Base-by-base conservation (phyloP, 1,140 invertebrate species). In the Venturia canescens region DNA sequence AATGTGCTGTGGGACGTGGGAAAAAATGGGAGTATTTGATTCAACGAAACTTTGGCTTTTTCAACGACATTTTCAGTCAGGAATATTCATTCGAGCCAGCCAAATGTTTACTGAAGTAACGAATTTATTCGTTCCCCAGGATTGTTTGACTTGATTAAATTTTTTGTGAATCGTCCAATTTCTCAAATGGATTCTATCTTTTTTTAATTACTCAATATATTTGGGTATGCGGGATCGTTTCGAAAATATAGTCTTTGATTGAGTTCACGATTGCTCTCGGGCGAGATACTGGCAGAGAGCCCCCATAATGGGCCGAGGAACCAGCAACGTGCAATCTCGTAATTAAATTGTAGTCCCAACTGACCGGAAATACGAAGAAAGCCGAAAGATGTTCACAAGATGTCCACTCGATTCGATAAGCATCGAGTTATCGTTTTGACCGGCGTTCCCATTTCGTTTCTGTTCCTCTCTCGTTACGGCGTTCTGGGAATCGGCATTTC, bases 291-390 rank as follows among this genome's bases (percentile, higher is more conserved):
- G 27, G 71, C 26, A 23, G 29, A 31, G 18, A 48, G n/a, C 60
- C 60, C 38, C 34, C 23, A 70, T 57, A 80, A 76, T 66, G 70
- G 76, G 76, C 70, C 69, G 44, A 76, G 72, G 72, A 74, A 27
- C 50, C 50, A 60, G 16, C 18, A 60, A n/a, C 50, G 38, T 13
- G 26, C 18, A 50, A 74, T 74, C 71, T 53, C 15, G 44, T 26
- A 44, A 74, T 74, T 53, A 53, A n/a, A 74, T 53, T 74, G 50
- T 18, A 53, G 26, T 50, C 18, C 23, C 27, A 76, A 76, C 26
- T 29, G 29, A 76, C 72, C 72, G 72, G 53, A 60, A 76, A 29
- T 18, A 76, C 72, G 29, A 76, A 38, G 26, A 76, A 23, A 11
- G 31, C 23, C 2, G 16, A 31, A 29, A 34, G 16, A 67, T 7